A percentile compares a stretch with the other conserved stretches of the same genome.
These are phyloP conservation scores for Thamnophis elegans DNA, from an alignment of 2,797 vertebrate species.

Conservation along the genomic window DNA sequence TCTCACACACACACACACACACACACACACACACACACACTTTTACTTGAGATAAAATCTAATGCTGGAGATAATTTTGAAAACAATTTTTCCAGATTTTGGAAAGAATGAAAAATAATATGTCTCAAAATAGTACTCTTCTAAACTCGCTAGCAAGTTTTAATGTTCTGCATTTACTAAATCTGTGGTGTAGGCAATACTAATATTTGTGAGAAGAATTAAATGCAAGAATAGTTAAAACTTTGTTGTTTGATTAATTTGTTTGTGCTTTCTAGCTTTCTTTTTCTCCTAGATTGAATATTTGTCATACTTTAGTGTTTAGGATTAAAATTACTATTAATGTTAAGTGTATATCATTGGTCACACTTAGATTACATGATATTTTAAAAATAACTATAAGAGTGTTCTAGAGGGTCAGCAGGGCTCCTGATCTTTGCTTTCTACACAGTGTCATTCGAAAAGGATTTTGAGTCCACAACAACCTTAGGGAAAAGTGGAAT, in stretches of 20 bases:
- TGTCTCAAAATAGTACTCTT: neutral
- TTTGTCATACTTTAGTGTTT: neutral
- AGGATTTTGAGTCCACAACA: slow-evolving; percentile 32
- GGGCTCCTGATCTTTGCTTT: slow-evolving; percentile 26
- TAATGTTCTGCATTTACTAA: neutral
- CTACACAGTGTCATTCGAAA: slow-evolving; percentile 17
- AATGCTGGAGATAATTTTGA: neutral
- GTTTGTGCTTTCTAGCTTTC: neutral
- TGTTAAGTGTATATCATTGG: neutral
- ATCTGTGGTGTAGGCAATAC: neutral
- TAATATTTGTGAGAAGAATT: neutral
- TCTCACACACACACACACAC: too few relatives aligned
- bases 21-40: too few relatives aligned
- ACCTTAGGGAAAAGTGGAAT: slow-evolving; percentile 50
- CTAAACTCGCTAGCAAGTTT: neutral
- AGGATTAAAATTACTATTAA: neutral
- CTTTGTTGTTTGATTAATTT: neutral
- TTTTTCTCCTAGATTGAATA: neutral
- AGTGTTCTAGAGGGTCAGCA: slow-evolving; percentile 36
- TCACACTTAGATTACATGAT: neutral
- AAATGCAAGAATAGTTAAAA: neutral
- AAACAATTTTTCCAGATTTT: neutral
- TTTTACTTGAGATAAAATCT: neutral
- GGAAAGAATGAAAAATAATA: neutral
- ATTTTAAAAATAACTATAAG: slow-evolving; percentile 49